These are phyloP conservation scores for Nematolebias whitei DNA, from an alignment of 2,113 vertebrate genomes.

Conservation along the genomic window DNA sequence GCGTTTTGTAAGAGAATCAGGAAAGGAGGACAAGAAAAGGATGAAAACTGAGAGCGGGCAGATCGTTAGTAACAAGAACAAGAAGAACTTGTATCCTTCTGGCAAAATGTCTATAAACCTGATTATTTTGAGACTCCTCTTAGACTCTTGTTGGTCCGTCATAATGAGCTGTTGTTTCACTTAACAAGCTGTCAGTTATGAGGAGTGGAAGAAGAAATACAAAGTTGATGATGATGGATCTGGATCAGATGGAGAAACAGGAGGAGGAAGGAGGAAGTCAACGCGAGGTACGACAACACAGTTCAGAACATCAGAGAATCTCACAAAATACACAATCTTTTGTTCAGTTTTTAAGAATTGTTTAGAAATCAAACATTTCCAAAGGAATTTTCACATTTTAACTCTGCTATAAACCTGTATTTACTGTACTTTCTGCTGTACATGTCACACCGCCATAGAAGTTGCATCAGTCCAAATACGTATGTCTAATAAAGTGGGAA, in stretches of 20 bases:
- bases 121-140: neutral
- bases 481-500: too few relatives aligned
- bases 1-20: slow-evolving; percentile 86
- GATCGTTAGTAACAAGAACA: slow-evolving; percentile 88
- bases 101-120: neutral
- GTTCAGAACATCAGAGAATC: neutral
- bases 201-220: slow-evolving; percentile 97
- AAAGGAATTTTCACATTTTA: too few relatives aligned
- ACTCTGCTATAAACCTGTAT: too few relatives aligned
- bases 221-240: slow-evolving; percentile 86
- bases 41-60: slow-evolving; percentile 87
- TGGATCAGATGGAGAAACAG: slow-evolving; percentile 73
- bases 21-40: slow-evolving; percentile 91
- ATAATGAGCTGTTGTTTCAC: slow-evolving; percentile 15
- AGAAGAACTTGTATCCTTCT: slow-evolving; percentile 93
- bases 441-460: too few relatives aligned
- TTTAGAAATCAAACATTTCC: too few relatives aligned
- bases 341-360: too few relatives aligned
- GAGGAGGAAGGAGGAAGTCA: slow-evolving; percentile 53
- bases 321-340: neutral
- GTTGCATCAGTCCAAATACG: too few relatives aligned
- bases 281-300: slow-evolving; percentile 30
- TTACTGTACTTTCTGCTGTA: too few relatives aligned
- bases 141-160: neutral
- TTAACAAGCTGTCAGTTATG: slow-evolving; percentile 86